phyloP scores from a whole-genome alignment of 2,113 vertebrate genomes.

The Paradoxurus hermaphroditus region DNA sequence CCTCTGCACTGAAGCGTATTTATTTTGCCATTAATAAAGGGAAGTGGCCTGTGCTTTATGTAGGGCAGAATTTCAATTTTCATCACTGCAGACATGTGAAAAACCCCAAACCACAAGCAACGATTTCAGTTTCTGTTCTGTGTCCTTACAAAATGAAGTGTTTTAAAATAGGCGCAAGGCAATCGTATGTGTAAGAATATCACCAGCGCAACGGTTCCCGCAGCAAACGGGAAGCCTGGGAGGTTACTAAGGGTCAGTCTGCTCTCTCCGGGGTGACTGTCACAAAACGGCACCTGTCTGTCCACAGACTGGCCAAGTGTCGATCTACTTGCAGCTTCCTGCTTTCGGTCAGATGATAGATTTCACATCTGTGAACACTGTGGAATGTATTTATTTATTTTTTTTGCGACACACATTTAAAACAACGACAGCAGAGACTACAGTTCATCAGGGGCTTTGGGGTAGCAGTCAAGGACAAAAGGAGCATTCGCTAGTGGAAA shows the following conservation, averaged over 20 bases:
- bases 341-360: neutral
- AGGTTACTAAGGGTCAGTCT: constrained; percentile 39
- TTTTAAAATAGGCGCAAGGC: neutral
- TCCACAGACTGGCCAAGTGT: neutral
- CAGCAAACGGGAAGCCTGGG: neutral
- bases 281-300: neutral
- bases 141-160: neutral
- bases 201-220: neutral
- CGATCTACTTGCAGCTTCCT: neutral
- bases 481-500: neutral
- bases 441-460: neutral
- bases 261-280: neutral
- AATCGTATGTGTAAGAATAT: neutral
- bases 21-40: neutral
- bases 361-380: neutral
- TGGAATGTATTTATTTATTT: neutral
- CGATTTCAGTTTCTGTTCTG: neutral
- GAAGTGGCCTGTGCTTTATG: neutral
- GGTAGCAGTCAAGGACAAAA: neutral
- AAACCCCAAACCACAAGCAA: neutral
- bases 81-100: neutral
- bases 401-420: neutral
- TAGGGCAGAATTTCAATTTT: neutral
- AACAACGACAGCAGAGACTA: neutral
- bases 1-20: neutral